phyloP scores from a whole-genome alignment of 2,888 invertebrate species.

The Brenthis ino region DNA sequence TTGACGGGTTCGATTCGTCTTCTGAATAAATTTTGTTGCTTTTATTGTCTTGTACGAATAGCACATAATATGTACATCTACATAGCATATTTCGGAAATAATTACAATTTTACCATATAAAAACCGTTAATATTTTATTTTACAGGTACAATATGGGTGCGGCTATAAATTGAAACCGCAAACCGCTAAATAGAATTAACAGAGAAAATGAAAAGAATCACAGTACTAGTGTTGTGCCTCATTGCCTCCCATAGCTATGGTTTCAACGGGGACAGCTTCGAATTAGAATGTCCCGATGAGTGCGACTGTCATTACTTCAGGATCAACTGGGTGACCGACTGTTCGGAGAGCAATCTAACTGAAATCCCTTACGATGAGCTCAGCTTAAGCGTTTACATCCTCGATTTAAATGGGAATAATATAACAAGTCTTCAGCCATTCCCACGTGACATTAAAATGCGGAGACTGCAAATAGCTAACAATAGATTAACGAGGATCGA shows the following conservation, averaged over 20 bases:
- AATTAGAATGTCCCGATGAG: slow-evolving; percentile 87
- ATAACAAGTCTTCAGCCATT: slow-evolving; percentile 83
- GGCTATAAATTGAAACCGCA: slow-evolving; percentile 38
- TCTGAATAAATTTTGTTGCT: too few relatives aligned
- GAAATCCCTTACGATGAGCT: slow-evolving; percentile 86
- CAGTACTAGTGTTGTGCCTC: slow-evolving; percentile 55
- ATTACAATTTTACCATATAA: background rate
- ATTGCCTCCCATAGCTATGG: slow-evolving; percentile 55
- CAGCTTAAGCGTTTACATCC: slow-evolving; percentile 86
- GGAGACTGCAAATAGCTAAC: slow-evolving; percentile 86
- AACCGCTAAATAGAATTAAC: background rate
- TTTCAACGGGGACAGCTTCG: slow-evolving; percentile 84
- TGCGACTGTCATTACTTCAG: slow-evolving; percentile 90
- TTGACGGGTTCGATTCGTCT: too few relatives aligned
- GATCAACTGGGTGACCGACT: slow-evolving; percentile 89
- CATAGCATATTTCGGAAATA: background rate
- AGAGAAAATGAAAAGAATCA: slow-evolving; percentile 56
- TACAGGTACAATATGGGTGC: slow-evolving; percentile 47
- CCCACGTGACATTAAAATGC: slow-evolving; percentile 86
- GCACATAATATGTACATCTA: too few relatives aligned
- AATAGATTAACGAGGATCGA: slow-evolving; percentile 84
- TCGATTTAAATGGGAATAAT: slow-evolving; percentile 87
- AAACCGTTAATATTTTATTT: slow-evolving; percentile 25
- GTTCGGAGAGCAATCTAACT: slow-evolving; percentile 88
- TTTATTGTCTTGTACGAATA: too few relatives aligned